Percentiles rank a stretch among this genome's conserved stretches.
Conservation (phyloP, 2,797 vertebrate genomes). For the Neosilurus mollespiculum region DNA sequence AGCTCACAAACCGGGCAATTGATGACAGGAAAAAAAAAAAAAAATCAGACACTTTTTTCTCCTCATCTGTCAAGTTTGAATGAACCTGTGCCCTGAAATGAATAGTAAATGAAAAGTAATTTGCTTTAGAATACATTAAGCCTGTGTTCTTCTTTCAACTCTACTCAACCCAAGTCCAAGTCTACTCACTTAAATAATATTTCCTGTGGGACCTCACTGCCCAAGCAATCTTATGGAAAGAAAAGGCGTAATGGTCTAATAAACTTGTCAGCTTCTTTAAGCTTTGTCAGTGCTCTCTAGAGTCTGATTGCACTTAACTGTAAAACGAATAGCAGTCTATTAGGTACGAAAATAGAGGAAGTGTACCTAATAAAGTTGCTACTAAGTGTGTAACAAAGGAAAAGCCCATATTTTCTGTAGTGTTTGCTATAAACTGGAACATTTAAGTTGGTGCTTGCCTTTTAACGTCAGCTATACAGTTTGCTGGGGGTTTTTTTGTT, state of each 20-base stretch:
- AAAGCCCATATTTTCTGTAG: not conserved
- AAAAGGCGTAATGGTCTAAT: slow-evolving; percentile 2
- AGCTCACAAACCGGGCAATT: not conserved
- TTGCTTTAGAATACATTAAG: not conserved
- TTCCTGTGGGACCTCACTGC: not conserved
- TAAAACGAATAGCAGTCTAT: slow-evolving; percentile 16
- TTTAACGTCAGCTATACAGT: not conserved
- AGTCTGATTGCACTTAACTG: slow-evolving; percentile 12
- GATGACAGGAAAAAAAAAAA: not conserved
- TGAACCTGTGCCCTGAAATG: not conserved
- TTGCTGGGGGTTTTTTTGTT: not conserved
- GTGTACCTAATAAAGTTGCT: slow-evolving; percentile 11
- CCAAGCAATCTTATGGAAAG: slow-evolving; percentile 26
- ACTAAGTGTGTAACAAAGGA: not conserved
- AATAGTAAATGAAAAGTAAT: slow-evolving; percentile 1
- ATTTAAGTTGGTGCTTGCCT: not conserved
- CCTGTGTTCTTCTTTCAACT: not conserved
- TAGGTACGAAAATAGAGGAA: not conserved
- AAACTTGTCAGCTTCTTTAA: slow-evolving; percentile 3
- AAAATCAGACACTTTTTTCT: not conserved
- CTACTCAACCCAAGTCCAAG: not conserved
- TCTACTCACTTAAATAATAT: not conserved
- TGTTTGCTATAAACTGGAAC: not conserved
- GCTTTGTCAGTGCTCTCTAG: slow-evolving; percentile 2
- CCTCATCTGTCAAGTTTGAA: not conserved